Conservation (phyloP, 2,888 invertebrate genomes). For the Heteropelma amictum region DNA sequence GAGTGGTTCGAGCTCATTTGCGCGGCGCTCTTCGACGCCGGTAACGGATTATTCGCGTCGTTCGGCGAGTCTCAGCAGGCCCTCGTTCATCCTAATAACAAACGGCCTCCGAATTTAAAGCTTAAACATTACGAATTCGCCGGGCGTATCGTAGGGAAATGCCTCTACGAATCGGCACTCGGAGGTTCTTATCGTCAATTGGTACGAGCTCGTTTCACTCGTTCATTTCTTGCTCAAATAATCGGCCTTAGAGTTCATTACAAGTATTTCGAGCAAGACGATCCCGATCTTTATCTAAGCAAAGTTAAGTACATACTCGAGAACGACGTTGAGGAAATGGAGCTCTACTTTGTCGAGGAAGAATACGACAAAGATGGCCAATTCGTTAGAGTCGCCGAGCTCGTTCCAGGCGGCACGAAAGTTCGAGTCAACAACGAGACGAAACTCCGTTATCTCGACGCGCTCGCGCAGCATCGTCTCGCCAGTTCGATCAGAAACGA, state of each 20-base stretch:
- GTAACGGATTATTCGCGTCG: slow-evolving; percentile 89
- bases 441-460: slow-evolving; percentile 91
- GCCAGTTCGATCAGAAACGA: slow-evolving; percentile 90
- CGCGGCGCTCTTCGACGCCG: slow-evolving; percentile 91
- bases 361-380: slow-evolving; percentile 89
- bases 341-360: slow-evolving; percentile 93
- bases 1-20: slow-evolving; percentile 97
- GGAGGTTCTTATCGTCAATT: slow-evolving; percentile 93
- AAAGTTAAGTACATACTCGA: slow-evolving; percentile 96
- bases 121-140: slow-evolving; percentile 95
- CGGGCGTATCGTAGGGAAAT: slow-evolving; percentile 95
- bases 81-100: slow-evolving; percentile 92
- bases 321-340: slow-evolving; percentile 91
- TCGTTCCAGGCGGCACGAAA: slow-evolving; percentile 90
- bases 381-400: slow-evolving; percentile 86
- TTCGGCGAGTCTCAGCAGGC: slow-evolving; percentile 93
- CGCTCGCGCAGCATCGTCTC: slow-evolving; percentile 92
- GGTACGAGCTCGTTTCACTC: slow-evolving; percentile 92
- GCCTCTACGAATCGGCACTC: slow-evolving; percentile 94
- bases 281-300: slow-evolving; percentile 94
- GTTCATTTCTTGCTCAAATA: slow-evolving; percentile 95
- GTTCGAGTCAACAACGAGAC: slow-evolving; percentile 86
- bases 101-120: slow-evolving; percentile 87
- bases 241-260: slow-evolving; percentile 96
- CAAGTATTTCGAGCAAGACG: slow-evolving; percentile 98